Evolutionary conservation across 2,113 vertebrate species (phyloP), one percentile per base, ranked within the genome.

Genomic region (Sylvia atricapilla): DNA sequence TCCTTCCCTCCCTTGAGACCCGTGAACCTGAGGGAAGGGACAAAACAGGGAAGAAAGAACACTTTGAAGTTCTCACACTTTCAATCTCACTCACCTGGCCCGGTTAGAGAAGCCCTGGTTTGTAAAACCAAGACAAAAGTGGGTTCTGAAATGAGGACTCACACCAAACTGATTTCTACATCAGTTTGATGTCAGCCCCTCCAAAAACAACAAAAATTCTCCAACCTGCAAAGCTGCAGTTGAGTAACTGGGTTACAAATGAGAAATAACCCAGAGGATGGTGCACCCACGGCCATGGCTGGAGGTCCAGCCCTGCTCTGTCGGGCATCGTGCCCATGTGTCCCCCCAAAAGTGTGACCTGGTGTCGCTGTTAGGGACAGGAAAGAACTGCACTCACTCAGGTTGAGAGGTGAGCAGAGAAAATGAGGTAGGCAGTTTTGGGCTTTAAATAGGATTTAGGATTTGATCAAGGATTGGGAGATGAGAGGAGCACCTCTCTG

Each of bases 241-340:
- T 25, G 78, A 55, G 39, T 6, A 14, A 35, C 23, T 8, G 47
- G 15, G 66, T 33, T 35, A 15, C 13, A 8, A 37, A 20, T 0
- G 3, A 63, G 73, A 24, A 55, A 49, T 7, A 3, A 13, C 59
- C 63, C 5, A 9, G 16, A 53, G 43, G 75, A 9, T 9, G 63
- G 5, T 6, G 39, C 5, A 3, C n/a, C 58, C 13, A 1, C 1
- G 27, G 80, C 67, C 62, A 27, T 0, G 35, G 72, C 1, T 31
- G 76, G 50, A 69, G 60, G 21, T 6, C 43, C 55, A 49, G 46
- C 49, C 30, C 20, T 0, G 0, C 35, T 46, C 24, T 1, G 0
- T 1, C 1, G 1, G 35, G 30, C 53, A 7, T 4, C 0, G 0
- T 13, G 43, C 31, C 69, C 49, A 1, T 0, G 2, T 7, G 6